phyloP scores from a whole-genome alignment of 92 coral and sea anemone species.

The Hydrozoanthus gracilis region DNA sequence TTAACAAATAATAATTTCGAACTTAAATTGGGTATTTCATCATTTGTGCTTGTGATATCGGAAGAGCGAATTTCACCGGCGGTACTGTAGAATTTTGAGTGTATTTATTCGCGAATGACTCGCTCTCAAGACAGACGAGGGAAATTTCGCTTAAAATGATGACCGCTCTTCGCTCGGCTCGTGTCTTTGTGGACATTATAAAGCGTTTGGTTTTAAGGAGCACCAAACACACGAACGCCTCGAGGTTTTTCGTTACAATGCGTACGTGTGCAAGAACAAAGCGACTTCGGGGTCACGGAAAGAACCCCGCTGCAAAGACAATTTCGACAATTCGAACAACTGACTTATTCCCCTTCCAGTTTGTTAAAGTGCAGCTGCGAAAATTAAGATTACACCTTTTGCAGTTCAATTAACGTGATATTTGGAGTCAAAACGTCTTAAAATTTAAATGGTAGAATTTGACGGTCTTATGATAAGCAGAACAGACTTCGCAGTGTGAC shows the following conservation, averaged over 20 bases:
- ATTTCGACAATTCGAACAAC: constrained; percentile 34
- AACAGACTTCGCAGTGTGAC: constrained; percentile 31
- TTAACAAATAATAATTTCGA: background rate
- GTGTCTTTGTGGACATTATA: background rate
- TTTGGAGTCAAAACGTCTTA: constrained; percentile 5
- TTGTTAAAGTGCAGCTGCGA: constrained; percentile 6
- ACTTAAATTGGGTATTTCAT: constrained; percentile 6
- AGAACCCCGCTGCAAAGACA: constrained; percentile 34
- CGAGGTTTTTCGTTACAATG: constrained; percentile 28
- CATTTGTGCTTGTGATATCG: background rate
- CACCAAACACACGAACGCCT: background rate
- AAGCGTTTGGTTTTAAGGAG: background rate
- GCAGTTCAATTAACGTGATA: constrained; percentile 14
- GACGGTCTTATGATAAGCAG: constrained; percentile 12
- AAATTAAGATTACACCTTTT: constrained; percentile 7
- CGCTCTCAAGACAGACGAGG: constrained; percentile 14
- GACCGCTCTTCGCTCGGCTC: background rate
- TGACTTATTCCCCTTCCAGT: constrained; percentile 2
- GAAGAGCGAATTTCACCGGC: background rate
- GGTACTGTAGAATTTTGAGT: background rate
- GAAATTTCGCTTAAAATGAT: background rate
- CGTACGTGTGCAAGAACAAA: constrained; percentile 10
- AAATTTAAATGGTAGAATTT: background rate
- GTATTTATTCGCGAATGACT: background rate
- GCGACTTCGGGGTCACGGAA: constrained; percentile 13